phyloP scores from a whole-genome alignment of 1,140 invertebrate species.

The Globodera rostochiensis region DNA sequence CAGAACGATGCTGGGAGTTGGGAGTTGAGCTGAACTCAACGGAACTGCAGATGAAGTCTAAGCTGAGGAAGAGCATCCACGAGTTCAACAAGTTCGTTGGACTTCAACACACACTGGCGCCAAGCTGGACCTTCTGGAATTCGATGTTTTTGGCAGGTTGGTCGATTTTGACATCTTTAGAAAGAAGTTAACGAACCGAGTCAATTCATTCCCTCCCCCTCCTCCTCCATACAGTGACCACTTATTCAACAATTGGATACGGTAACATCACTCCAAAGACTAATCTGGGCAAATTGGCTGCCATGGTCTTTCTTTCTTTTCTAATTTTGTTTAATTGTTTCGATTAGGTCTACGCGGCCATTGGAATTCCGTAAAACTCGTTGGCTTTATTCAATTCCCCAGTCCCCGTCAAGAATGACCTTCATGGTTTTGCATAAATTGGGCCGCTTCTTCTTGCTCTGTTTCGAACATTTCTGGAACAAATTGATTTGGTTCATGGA shows the following conservation, averaged over 20 bases:
- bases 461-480: conserved; percentile 49
- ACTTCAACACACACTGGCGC: conserved; percentile 58
- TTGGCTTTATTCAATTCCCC: not conserved
- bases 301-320: conserved; percentile 46
- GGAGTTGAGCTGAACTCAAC: conserved; percentile 52
- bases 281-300: conserved; percentile 56
- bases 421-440: conserved; percentile 61
- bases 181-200: too few relatives aligned
- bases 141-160: conserved; percentile 62
- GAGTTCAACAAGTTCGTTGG: conserved; percentile 61
- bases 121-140: conserved; percentile 66
- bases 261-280: conserved; percentile 64
- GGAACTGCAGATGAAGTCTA: conserved; percentile 20
- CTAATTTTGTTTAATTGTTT: not conserved
- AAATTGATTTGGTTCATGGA: conserved; percentile 58
- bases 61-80: conserved; percentile 53
- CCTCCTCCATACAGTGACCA: conserved; percentile 52
- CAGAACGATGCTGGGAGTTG: conserved; percentile 63
- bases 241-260: conserved; percentile 65
- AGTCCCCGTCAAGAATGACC: conserved; percentile 35
- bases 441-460: conserved; percentile 57
- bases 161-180: not conserved
- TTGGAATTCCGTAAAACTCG: conserved; percentile 54
- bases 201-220: not conserved
- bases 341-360: conserved; percentile 54